phyloP scores from a whole-genome alignment of 2,113 vertebrate genomes.

The Phycodurus eques region DNA sequence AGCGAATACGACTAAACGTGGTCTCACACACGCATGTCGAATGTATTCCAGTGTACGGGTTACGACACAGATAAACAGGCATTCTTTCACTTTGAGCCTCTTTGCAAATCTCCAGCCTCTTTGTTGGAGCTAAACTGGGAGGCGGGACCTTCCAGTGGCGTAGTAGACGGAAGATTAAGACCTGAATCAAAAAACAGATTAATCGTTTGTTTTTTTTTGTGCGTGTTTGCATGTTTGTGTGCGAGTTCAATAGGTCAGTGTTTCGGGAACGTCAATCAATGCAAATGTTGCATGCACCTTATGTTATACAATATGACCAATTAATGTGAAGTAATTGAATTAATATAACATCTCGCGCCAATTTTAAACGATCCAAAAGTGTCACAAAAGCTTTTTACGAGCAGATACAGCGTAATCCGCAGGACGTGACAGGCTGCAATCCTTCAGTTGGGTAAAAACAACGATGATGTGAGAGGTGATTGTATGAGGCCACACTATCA shows the following conservation, averaged over 20 bases:
- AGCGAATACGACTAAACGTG: background rate
- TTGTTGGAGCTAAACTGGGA: slow-evolving; percentile 60
- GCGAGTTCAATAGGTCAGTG: background rate
- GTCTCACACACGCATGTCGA: slow-evolving; percentile 7
- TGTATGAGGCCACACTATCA: slow-evolving; percentile 19
- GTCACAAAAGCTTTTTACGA: slow-evolving; percentile 25
- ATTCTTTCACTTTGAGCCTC: slow-evolving; percentile 45
- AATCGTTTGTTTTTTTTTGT: slow-evolving; percentile 8
- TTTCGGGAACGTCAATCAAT: slow-evolving; percentile 15
- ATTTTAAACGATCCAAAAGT: slow-evolving; percentile 21
- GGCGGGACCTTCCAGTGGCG: slow-evolving; percentile 57
- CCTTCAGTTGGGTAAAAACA: slow-evolving; percentile 33
- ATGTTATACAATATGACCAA: background rate
- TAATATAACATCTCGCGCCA: slow-evolving; percentile 4
- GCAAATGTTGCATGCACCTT: slow-evolving; percentile 17
- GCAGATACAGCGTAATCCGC: slow-evolving; percentile 36
- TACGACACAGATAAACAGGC: slow-evolving; percentile 45
- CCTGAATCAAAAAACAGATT: slow-evolving; percentile 63
- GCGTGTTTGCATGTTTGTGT: slow-evolving; percentile 11
- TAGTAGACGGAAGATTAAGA: slow-evolving; percentile 64
- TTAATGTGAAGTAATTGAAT: background rate
- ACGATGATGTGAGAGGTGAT: slow-evolving; percentile 31
- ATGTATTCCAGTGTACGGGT: slow-evolving; percentile 19
- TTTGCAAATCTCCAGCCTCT: slow-evolving; percentile 48
- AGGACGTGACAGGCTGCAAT: slow-evolving; percentile 27